These are phyloP conservation scores for Lanius ludovicianus DNA, from an alignment of 2,113 vertebrate genomes.

Conservation along the genomic window DNA sequence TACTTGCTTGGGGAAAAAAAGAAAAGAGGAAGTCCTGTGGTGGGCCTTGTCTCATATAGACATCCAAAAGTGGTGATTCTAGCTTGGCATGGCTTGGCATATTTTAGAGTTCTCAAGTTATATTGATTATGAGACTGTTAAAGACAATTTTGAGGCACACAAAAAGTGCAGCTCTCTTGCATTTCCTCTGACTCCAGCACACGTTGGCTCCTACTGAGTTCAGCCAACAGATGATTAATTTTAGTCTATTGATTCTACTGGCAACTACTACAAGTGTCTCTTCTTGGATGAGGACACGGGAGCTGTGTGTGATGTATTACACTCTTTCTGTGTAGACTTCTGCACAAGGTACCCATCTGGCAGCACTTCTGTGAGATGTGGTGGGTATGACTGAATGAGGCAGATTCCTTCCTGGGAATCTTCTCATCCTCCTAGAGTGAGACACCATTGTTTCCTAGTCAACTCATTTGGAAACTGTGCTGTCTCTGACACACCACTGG, in stretches of 20 bases:
- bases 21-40: not conserved
- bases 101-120: not conserved
- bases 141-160: not conserved
- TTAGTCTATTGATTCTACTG: constrained; percentile 6
- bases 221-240: constrained; percentile 28
- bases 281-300: not conserved
- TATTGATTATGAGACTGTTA: not conserved
- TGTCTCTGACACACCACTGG: not conserved
- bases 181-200: not conserved
- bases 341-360: not conserved
- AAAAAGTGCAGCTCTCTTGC: not conserved
- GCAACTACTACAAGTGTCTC: not conserved
- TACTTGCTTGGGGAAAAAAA: not conserved
- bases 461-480: not conserved
- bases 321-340: not conserved
- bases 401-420: not conserved
- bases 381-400: not conserved
- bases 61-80: not conserved
- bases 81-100: not conserved
- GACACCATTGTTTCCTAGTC: not conserved
- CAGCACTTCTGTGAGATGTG: not conserved
- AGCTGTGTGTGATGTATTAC: not conserved
- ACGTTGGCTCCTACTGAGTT: not conserved
- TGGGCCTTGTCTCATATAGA: not conserved
- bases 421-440: not conserved